Conservation (phyloP, 2,113 vertebrate species). For the Urocynchramus pylzowi region DNA sequence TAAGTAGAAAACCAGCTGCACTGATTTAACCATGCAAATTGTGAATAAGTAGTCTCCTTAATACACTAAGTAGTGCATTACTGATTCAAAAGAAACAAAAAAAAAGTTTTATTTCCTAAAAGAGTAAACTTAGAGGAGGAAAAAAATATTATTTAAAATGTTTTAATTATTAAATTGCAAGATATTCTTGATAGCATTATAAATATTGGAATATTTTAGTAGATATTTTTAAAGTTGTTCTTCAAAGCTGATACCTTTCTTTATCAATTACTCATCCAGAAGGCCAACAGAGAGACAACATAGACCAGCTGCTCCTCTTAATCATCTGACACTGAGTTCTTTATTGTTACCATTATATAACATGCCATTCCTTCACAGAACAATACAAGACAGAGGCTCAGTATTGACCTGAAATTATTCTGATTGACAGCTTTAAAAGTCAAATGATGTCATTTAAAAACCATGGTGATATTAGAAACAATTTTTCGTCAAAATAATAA, state of each 20-base stretch:
- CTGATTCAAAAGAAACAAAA: neutral
- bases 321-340: neutral
- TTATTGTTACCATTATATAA: neutral
- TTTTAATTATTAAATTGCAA: neutral
- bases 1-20: neutral
- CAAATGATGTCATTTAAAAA: neutral
- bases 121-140: neutral
- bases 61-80: neutral
- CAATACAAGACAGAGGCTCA: neutral
- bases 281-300: neutral
- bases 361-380: neutral
- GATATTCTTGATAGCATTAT: neutral
- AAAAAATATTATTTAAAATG: neutral
- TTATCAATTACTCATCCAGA: neutral
- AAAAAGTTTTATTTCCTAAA: neutral
- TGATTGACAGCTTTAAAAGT: neutral
- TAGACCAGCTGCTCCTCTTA: constrained; percentile 3
- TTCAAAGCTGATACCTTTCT: neutral
- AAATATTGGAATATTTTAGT: neutral
- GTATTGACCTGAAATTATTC: neutral
- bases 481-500: neutral
- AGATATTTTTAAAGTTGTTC: constrained; percentile 2
- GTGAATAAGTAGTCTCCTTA: neutral
- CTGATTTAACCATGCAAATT: neutral
- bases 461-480: neutral